Percentiles rank a stretch among this genome's conserved stretches.
Evolutionary conservation across 2,113 vertebrate genomes (phyloP).

Genomic region (Esox niger): DNA sequence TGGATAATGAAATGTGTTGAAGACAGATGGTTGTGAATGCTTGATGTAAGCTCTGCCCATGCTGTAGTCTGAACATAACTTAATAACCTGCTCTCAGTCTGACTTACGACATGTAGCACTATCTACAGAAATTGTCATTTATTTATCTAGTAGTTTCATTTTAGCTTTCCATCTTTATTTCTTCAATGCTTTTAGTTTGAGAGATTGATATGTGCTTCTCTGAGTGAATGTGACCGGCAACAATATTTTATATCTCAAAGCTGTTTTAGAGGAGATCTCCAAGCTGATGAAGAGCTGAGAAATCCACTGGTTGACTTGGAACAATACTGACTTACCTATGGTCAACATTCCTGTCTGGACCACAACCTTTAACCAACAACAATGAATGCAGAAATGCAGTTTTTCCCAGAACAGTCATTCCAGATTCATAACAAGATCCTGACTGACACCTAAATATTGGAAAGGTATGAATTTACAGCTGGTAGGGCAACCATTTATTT

Average conservation of each 20-base stretch:
- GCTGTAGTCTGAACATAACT: neutral
- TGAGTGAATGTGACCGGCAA: neutral
- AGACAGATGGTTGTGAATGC: neutral
- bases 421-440: neutral
- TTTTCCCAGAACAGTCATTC: conserved; percentile 6
- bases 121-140: neutral
- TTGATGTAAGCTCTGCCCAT: neutral
- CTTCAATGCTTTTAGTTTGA: neutral
- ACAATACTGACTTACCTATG: neutral
- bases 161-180: neutral
- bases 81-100: neutral
- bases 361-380: neutral
- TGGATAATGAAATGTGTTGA: neutral
- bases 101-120: neutral
- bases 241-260: neutral
- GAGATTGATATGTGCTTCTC: neutral
- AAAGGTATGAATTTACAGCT: neutral
- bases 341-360: neutral
- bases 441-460: conserved; percentile 13
- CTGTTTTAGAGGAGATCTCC: neutral
- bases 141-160: neutral
- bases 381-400: conserved; percentile 3
- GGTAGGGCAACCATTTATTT: neutral
- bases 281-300: neutral
- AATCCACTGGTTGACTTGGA: neutral